phyloP scores from a whole-genome alignment of 2,888 invertebrate species.

The Diplolepis rosae region DNA sequence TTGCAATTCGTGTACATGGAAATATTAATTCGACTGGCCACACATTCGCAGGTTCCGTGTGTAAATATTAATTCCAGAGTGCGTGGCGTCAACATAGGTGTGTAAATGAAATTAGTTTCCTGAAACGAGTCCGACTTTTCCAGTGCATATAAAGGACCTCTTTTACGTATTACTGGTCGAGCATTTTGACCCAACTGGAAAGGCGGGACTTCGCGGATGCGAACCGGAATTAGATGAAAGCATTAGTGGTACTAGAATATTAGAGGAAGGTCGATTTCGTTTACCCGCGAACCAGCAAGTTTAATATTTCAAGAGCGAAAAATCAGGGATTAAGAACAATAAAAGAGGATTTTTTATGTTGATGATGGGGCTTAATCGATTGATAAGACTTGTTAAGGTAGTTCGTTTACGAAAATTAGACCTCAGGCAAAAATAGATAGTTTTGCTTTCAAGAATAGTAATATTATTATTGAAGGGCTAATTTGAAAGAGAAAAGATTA shows the following conservation, averaged over 20 bases:
- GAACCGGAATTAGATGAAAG: slow-evolving; percentile 43
- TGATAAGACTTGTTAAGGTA: too few relatives aligned
- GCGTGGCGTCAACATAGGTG: slow-evolving; percentile 17
- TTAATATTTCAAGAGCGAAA: background rate
- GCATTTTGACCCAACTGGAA: slow-evolving; percentile 28
- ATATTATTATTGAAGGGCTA: too few relatives aligned
- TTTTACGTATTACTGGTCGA: slow-evolving; percentile 15
- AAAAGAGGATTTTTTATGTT: background rate
- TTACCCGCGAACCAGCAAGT: slow-evolving; percentile 42
- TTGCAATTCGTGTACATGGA: background rate
- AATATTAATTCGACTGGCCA: slow-evolving; percentile 18
- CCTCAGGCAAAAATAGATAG: too few relatives aligned
- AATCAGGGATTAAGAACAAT: background rate
- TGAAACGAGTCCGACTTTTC: slow-evolving; percentile 33
- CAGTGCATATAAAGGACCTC: slow-evolving; percentile 31
- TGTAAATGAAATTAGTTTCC: slow-evolving; percentile 42
- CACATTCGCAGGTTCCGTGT: slow-evolving; percentile 45
- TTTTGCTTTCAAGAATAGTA: too few relatives aligned
- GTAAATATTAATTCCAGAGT: slow-evolving; percentile 58
- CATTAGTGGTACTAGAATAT: slow-evolving; percentile 47
- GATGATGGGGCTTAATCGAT: background rate
- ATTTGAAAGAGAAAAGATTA: too few relatives aligned
- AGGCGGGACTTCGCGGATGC: slow-evolving; percentile 29
- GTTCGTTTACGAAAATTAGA: too few relatives aligned
- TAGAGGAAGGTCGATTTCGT: slow-evolving; percentile 40